Evolutionary conservation across 2,888 invertebrate genomes (phyloP).

Genomic region (Epinotia demarniana): DNA sequence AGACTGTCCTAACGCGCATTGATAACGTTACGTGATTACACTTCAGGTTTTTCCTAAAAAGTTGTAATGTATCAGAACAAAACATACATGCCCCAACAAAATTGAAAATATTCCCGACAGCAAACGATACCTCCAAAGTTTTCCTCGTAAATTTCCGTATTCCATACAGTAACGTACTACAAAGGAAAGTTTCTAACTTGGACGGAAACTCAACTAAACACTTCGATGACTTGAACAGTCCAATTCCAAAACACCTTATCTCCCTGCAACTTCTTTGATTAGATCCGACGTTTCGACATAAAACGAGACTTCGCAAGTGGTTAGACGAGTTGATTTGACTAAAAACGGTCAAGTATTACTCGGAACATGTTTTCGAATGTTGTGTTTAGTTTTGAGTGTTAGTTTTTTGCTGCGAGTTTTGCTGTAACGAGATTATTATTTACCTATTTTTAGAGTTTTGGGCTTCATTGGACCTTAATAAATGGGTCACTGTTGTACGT

Average conservation of each 20-base stretch:
- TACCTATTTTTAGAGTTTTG: not conserved
- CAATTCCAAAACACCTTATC: not conserved
- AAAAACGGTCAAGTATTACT: conserved; percentile 45
- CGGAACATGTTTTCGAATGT: conserved; percentile 36
- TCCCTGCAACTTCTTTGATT: not conserved
- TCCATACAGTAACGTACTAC: conserved; percentile 15
- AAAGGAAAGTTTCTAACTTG: conserved; percentile 42
- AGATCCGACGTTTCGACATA: not conserved
- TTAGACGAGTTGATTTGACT: conserved; percentile 36
- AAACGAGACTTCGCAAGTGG: conserved; percentile 9
- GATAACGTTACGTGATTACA: too few species aligned
- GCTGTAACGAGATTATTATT: not conserved
- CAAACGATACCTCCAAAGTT: conserved; percentile 16
- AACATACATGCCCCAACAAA: not conserved
- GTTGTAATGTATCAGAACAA: not conserved
- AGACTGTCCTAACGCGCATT: too few species aligned
- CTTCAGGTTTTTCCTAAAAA: too few species aligned
- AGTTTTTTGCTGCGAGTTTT: conserved; percentile 6
- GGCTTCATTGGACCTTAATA: not conserved
- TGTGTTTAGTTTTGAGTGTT: conserved; percentile 8
- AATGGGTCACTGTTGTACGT: not conserved
- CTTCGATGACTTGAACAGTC: conserved; percentile 19
- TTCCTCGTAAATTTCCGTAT: conserved; percentile 35
- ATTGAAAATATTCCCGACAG: conserved; percentile 24
- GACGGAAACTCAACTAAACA: conserved; percentile 28